Conservation (phyloP, 1,140 invertebrate genomes). For the Sitobion miscanthi region DNA sequence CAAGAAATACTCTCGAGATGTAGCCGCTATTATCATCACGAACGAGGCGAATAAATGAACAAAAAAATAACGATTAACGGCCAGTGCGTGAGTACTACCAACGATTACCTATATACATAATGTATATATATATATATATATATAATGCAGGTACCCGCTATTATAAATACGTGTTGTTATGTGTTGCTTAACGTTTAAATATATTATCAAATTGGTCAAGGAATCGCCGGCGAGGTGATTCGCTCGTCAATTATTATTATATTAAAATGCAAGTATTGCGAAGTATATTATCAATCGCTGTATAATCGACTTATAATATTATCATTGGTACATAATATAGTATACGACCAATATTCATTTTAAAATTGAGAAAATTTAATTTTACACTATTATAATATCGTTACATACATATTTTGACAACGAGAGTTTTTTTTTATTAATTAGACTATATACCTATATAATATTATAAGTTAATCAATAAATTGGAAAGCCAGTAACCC, state of each 20-base stretch:
- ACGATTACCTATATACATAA: conserved; percentile 14
- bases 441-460: background rate
- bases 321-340: background rate
- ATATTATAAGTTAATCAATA: background rate
- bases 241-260: background rate
- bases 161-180: background rate
- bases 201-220: conserved; percentile 22
- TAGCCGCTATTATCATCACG: background rate
- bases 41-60: background rate
- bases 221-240: background rate
- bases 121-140: background rate
- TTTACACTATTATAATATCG: background rate
- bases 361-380: background rate
- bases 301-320: background rate
- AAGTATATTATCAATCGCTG: background rate
- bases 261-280: background rate
- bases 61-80: background rate
- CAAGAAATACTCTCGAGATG: background rate
- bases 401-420: too few species aligned
- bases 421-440: background rate
- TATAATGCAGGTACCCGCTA: background rate
- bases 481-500: background rate
- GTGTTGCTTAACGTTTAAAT: conserved; percentile 3
- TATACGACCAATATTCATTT: background rate
- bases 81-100: background rate